Percentiles rank a stretch among this genome's conserved stretches.
phyloP scores from a whole-genome alignment of 2,888 invertebrate genomes.

The Sinohyriopsis cumingii region DNA sequence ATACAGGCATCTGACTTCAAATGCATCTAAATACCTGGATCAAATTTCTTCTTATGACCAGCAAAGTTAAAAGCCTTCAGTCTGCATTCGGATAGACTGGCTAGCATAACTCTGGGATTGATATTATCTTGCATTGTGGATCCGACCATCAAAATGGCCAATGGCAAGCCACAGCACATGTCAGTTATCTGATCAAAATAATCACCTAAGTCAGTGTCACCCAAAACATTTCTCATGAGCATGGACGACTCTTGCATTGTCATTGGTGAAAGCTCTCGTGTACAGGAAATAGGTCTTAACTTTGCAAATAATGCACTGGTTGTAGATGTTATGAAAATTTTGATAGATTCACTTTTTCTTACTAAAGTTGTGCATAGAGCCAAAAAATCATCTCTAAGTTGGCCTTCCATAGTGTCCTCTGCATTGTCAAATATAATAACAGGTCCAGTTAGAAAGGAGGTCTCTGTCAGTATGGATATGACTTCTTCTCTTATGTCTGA shows the following conservation, averaged over 20 bases:
- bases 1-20: too few relatives aligned
- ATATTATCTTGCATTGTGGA: slow-evolving; percentile 3
- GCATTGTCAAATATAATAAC: slow-evolving; percentile 15
- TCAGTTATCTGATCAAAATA: slow-evolving; percentile 7
- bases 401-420: slow-evolving; percentile 7
- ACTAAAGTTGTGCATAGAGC: slow-evolving; percentile 1
- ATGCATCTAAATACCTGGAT: too few relatives aligned
- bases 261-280: not conserved
- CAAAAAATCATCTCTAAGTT: slow-evolving; percentile 9
- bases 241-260: not conserved
- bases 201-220: slow-evolving; percentile 1
- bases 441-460: not conserved
- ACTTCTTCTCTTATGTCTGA: not conserved
- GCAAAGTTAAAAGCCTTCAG: slow-evolving; percentile 12
- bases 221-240: not conserved
- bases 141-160: slow-evolving; percentile 13
- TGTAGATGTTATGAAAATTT: slow-evolving; percentile 6
- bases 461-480: not conserved
- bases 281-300: too few relatives aligned
- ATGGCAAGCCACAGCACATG: slow-evolving; percentile 9
- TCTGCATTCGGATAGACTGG: slow-evolving; percentile 6
- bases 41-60: too few relatives aligned
- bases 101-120: slow-evolving; percentile 9
- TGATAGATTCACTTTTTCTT: not conserved
- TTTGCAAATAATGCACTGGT: too few relatives aligned